Evolutionary conservation across 2,113 vertebrate genomes (phyloP).

Genomic region (Pluvianellus socialis): DNA sequence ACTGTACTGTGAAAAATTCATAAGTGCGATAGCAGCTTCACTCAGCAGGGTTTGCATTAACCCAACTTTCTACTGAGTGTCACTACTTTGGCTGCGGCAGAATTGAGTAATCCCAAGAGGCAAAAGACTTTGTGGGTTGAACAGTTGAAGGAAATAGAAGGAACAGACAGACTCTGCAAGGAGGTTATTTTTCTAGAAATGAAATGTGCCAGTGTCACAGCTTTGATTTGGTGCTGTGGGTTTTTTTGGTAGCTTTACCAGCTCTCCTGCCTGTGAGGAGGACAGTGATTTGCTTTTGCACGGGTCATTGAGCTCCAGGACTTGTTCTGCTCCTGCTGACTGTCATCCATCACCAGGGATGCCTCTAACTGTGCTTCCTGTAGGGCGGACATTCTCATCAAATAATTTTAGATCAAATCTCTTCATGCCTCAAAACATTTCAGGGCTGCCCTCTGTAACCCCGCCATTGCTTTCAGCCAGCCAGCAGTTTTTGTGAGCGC

Average conservation of each 20-base stretch:
- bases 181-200: background rate
- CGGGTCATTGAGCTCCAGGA: background rate
- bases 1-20: background rate
- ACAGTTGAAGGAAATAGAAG: background rate
- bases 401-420: constrained; percentile 12
- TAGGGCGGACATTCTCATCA: constrained; percentile 44
- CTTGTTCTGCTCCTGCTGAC: constrained; percentile 29
- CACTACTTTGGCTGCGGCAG: background rate
- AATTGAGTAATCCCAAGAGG: background rate
- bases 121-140: background rate
- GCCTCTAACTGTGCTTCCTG: constrained; percentile 21
- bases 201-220: background rate
- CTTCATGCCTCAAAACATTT: constrained; percentile 15
- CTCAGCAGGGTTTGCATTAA: background rate
- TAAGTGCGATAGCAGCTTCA: background rate
- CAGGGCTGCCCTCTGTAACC: background rate
- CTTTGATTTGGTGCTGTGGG: background rate
- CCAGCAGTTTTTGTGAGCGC: background rate
- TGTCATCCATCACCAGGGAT: background rate
- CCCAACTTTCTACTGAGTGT: background rate
- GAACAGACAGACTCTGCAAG: background rate
- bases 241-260: background rate
- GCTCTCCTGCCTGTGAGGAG: background rate
- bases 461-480: background rate
- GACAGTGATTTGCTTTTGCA: constrained; percentile 11